Conservation (phyloP, 2,797 vertebrate species). For the Chrysocyon brachyurus region DNA sequence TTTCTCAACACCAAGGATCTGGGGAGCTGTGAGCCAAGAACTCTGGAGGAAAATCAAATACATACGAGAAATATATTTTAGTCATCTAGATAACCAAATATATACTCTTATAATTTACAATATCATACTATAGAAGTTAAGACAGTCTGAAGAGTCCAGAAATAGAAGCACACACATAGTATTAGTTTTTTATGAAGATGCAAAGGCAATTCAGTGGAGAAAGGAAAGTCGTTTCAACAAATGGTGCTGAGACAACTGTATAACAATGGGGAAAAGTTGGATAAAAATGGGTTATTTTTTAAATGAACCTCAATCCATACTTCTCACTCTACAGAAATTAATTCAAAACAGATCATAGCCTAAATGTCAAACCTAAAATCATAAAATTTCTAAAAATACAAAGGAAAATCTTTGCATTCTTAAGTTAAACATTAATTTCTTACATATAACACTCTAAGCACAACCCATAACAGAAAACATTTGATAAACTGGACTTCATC, state of each 20-base stretch:
- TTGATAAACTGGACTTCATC: not conserved
- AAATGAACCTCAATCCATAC: not conserved
- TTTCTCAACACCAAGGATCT: not conserved
- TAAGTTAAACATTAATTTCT: conserved; percentile 6
- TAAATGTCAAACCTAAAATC: not conserved
- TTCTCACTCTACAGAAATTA: not conserved
- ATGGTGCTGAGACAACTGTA: not conserved
- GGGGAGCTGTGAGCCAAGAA: not conserved
- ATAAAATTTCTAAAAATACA: not conserved
- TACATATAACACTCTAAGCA: not conserved
- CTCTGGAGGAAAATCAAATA: not conserved
- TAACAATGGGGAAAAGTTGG: not conserved
- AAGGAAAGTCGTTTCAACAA: conserved; percentile 1
- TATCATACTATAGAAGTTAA: not conserved
- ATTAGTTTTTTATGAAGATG: not conserved
- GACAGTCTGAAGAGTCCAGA: not conserved
- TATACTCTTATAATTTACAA: not conserved
- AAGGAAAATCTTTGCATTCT: not conserved
- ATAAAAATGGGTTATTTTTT: not conserved
- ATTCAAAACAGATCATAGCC: not conserved
- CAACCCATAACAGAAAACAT: not conserved
- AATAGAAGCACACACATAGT: not conserved
- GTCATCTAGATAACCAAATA: not conserved
- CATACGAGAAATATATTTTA: not conserved
- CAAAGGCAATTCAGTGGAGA: not conserved